Base-by-base conservation (phyloP, 2,888 invertebrate genomes). In the Heteropelma amictum region DNA sequence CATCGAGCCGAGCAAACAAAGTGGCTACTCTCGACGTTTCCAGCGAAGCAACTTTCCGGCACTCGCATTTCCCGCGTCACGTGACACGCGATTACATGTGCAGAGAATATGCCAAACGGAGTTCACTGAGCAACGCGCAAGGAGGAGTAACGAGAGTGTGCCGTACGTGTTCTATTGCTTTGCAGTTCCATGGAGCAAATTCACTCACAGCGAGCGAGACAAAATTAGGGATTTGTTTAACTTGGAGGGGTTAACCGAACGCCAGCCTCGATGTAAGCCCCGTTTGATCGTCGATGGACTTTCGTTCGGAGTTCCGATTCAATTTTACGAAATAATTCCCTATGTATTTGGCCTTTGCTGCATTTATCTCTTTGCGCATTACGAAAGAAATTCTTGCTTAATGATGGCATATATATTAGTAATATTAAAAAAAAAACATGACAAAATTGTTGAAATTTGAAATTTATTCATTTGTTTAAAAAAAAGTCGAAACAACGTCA, bases 201-300 rank as follows among this genome's bases (percentile, higher is more conserved):
- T 64, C 51, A 23, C 17, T 35, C 42, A 33, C 38, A n/a, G 12
- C 33, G 14, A 1, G 40, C 53, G 21, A 49, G 40, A 33, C 35
- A 42, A 49, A 68, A 68, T 56, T 45, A 35, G 33, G 38, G 58
- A 69, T 69, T 69, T 53, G 51, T 74, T 72, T 65, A 47, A 58
- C 60, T 26, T 58, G 3, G 3, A 30, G 45, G 14, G 33, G 51
- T 23, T 28, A 45, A 40, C 2, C 26, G 8, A 8, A 33, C 38
- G 38, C 38, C 56, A 14, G 10, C 12, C n/a, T n/a, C n/a, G n/a
- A n/a, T n/a, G n/a, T n/a, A n/a, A n/a, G n/a, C n/a, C n/a, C 35
- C 23, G 42, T 30, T 49, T 49, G 3, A 56, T 30, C 42, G 40
- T n/a, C n/a, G n/a, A n/a, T n/a, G n/a, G n/a, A n/a, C n/a, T n/a